Conservation (phyloP, 64 coral and sea anemone species). For the Actinia tenebrosa region DNA sequence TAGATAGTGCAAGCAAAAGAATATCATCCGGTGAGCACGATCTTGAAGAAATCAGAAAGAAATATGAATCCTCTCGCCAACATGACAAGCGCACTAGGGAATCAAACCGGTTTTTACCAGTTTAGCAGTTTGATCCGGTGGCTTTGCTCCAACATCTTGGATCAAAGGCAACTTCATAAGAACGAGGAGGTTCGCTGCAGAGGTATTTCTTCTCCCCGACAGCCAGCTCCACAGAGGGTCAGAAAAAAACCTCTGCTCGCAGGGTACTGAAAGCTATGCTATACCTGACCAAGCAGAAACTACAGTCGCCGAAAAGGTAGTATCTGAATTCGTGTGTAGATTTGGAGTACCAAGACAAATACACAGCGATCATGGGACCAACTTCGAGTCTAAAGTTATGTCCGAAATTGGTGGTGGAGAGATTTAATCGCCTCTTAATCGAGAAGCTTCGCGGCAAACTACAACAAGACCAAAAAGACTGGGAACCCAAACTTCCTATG, state of each 20-base stretch:
- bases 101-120: background rate
- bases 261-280: constrained; percentile 24
- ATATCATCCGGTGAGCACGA: too few species aligned
- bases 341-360: constrained; percentile 44
- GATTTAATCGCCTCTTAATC: too few species aligned
- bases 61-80: background rate
- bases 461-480: too few species aligned
- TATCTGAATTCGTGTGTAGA: constrained; percentile 33
- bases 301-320: constrained; percentile 55
- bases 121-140: background rate
- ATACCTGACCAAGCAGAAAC: constrained; percentile 27
- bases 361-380: constrained; percentile 56
- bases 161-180: too few species aligned
- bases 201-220: too few species aligned
- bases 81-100: background rate
- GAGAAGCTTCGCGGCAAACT: too few species aligned
- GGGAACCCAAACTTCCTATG: too few species aligned
- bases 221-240: too few species aligned
- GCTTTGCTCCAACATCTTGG: background rate
- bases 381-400: constrained; percentile 63
- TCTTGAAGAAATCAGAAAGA: too few species aligned
- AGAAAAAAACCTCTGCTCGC: too few species aligned
- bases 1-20: too few species aligned
- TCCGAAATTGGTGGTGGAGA: constrained; percentile 52
- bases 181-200: too few species aligned